Evolutionary conservation across 2,797 vertebrate species (phyloP).

Genomic region (Melanotaenia parkinsoni): DNA sequence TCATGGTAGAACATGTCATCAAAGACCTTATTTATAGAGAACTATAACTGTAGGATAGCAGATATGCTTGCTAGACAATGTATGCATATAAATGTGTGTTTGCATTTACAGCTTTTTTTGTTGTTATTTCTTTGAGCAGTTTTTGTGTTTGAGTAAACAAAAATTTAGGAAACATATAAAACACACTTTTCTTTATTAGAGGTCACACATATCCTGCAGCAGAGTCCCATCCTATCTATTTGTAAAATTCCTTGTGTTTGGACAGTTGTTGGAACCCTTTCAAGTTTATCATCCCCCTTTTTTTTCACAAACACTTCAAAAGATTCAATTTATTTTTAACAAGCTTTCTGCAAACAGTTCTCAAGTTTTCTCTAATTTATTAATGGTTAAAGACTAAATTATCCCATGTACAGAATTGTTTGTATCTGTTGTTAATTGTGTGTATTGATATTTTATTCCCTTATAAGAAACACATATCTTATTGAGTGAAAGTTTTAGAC

Average conservation of each 20-base stretch:
- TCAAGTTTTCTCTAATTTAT: neutral
- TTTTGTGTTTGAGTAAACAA: neutral
- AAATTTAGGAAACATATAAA: neutral
- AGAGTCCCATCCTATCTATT: too few species aligned
- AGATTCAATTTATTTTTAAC: too few species aligned
- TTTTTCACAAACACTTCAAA: neutral
- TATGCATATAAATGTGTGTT: neutral
- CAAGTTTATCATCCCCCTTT: neutral
- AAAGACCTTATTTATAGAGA: conserved; percentile 13
- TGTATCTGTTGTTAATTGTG: neutral
- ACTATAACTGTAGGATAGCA: neutral
- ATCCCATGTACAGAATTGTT: neutral
- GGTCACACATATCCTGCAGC: too few species aligned
- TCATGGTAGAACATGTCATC: conserved; percentile 28
- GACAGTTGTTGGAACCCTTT: neutral
- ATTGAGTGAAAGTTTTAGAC: conserved; percentile 49
- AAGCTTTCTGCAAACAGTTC: neutral
- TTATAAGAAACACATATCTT: conserved; percentile 10
- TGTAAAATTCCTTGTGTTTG: neutral
- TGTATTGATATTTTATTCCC: neutral
- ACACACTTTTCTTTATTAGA: neutral
- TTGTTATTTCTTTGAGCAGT: neutral
- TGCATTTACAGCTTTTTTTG: neutral
- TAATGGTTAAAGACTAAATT: neutral
- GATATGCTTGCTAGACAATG: neutral